Base-by-base conservation (phyloP, 2,888 invertebrate genomes). In the Coelopa pilipes region DNA sequence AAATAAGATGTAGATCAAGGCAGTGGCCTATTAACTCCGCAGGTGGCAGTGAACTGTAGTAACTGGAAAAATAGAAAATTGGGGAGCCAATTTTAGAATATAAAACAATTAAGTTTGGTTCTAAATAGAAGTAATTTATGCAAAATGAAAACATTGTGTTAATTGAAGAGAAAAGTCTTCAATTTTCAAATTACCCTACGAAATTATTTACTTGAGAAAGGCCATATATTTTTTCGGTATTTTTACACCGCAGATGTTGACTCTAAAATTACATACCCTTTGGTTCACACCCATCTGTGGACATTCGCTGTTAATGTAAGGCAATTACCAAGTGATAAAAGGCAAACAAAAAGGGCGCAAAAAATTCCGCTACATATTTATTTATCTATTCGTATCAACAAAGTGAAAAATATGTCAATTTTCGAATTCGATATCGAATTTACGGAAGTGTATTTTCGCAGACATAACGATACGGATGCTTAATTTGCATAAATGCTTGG, bases 281-380 rank as follows among this genome's bases (percentile, higher is more conserved):
- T 11, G 21, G 21, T 57, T 57, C 55, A 55, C 17, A n/a, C 55
- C 55, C 9, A 21, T 49, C 19, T 47, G n/a, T 9, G 17, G n/a
- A 19, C 17, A 10, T 57, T 10, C 19, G 19, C n/a, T 49, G 65
- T 21, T 65, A 65, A 49, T 65, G 49, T 7, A 47, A 65, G 19
- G 10, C 17, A 49, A 11, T 65, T 11, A 46, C 34, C 34, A 34
- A 21, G 34, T 34, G 17, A 21, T 47, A n/a, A 49, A 65, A 65
- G 47, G 21, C 47, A 17, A 65, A 67, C 21, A 24, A 49, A 66
- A 67, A 65, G 34, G 53, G 21, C 24, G 53, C 53, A 67, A 67
- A 67, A n/a, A 67, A 67, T 67, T 67, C 67, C 67, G 53, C 67
- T 67, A 53, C 53, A 53, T 67, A 50, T 53, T 50, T 24, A 67